These are phyloP conservation scores for Zootoca vivipara DNA, from an alignment of 2,113 vertebrate genomes.

Conservation along the genomic window DNA sequence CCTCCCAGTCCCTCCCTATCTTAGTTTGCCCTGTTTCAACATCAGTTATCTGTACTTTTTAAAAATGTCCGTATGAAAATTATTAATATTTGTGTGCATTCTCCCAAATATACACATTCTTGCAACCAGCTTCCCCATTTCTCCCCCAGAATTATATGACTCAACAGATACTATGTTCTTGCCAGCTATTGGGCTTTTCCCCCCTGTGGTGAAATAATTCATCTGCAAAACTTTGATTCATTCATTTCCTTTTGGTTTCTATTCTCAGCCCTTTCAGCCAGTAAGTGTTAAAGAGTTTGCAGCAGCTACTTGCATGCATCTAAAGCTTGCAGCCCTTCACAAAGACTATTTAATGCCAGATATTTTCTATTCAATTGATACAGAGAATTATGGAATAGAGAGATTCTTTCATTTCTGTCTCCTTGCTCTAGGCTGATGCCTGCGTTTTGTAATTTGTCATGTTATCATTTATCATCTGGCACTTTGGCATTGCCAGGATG, in stretches of 20 bases:
- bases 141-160: neutral
- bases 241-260: neutral
- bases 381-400: neutral
- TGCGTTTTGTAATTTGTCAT: neutral
- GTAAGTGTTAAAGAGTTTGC: neutral
- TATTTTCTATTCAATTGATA: neutral
- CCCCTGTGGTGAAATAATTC: neutral
- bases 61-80: no score
- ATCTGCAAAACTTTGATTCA: neutral
- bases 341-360: neutral
- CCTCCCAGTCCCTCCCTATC: no score
- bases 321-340: neutral
- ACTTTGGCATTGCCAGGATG: neutral
- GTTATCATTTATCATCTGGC: neutral
- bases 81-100: no score
- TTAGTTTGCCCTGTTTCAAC: no score
- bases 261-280: neutral
- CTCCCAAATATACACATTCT: no score
- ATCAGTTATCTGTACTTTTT: no score
- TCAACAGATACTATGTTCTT: neutral
- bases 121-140: no score
- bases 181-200: neutral
- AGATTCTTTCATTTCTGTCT: fast-evolving
- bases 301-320: neutral
- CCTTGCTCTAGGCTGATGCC: neutral